Conservation (phyloP, 2,888 invertebrate species). For the Blera fallax region DNA sequence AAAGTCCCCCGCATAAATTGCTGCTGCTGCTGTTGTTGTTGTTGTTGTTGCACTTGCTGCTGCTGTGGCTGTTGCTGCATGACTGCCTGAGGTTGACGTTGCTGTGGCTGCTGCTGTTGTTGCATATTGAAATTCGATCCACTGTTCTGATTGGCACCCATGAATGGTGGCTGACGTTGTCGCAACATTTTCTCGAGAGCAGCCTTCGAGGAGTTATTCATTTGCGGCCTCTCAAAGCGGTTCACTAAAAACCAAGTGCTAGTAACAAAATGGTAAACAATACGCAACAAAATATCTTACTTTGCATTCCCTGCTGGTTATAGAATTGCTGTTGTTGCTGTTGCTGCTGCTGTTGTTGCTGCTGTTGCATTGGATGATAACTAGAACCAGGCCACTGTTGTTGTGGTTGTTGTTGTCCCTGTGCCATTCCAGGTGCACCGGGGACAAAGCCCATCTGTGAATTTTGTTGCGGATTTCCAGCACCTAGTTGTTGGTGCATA, state of each 20-base stretch:
- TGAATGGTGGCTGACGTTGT: slow-evolving; percentile 85
- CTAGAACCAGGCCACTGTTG: slow-evolving; percentile 81
- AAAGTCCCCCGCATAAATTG: slow-evolving; percentile 80
- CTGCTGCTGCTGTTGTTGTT: slow-evolving; percentile 76
- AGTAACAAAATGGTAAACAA: background rate
- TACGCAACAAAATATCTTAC: slow-evolving; percentile 70
- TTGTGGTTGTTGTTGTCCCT: slow-evolving; percentile 81
- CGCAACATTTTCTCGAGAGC: slow-evolving; percentile 93
- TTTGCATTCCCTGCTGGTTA: slow-evolving; percentile 80
- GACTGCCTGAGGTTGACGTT: slow-evolving; percentile 77
- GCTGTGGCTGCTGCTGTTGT: slow-evolving; percentile 79
- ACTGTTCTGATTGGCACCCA: slow-evolving; percentile 80
- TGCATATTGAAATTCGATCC: slow-evolving; percentile 76
- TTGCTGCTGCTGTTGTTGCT: slow-evolving; percentile 75
- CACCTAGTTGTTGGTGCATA: slow-evolving; percentile 79
- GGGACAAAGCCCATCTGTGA: slow-evolving; percentile 80
- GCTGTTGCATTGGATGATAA: slow-evolving; percentile 79
- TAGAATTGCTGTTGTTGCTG: slow-evolving; percentile 77
- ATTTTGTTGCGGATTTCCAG: slow-evolving; percentile 78
- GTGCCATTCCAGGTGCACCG: slow-evolving; percentile 81
- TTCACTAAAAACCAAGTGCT: slow-evolving; percentile 76
- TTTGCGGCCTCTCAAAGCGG: slow-evolving; percentile 81
- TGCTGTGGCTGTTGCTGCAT: slow-evolving; percentile 79
- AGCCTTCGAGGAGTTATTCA: slow-evolving; percentile 90
- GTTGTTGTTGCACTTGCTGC: slow-evolving; percentile 75